Evolutionary conservation across 1,140 invertebrate genomes (phyloP), one percentile per base, ranked within the genome.

Genomic region (Drosophila tristis): DNA sequence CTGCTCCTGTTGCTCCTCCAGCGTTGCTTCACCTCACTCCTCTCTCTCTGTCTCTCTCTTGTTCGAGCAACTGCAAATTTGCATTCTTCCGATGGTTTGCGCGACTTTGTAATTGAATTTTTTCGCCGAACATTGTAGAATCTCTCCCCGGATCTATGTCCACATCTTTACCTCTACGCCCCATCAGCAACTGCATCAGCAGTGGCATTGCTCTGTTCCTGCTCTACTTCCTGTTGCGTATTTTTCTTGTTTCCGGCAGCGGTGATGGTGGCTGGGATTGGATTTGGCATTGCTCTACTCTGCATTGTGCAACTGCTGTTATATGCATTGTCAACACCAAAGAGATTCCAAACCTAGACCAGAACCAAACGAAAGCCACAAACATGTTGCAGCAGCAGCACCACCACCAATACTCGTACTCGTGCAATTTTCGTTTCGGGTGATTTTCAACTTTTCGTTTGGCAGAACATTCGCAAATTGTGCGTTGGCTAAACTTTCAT

Each of bases 61-160:
- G 25, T 43, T 67, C 20, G 26, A 31, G 50, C 39, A 45, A 49
- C 43, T 26, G 65, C 23, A 71, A 71, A 84, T 87, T 87, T 82
- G 73, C 79, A 89, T 84, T 84, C 84, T 77, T 84, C 70, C 54
- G 62, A 74, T 76, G 74, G 64, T 61, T 86, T 80, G 65, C 66
- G 60, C 66, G 75, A 89, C 84, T 89, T 89, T 80, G 84, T 89
- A 89, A 89, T 89, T 89, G 79, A 89, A 90, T 89, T 89, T 89
- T 89, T 82, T 89, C 81, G 81, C 77, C 76, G 71, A 78, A 42
- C 63, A 48, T 62, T 45, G 77, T 58, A 63, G 80, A 45, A 43
- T 39, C 31, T 26, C 42, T 57, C 15, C 4, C 11, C 11, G 35
- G 35, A 39, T 39, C 35, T 11, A 39, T 39, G 35, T 39, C 66